A percentile compares a stretch with the other conserved stretches of the same genome.
These are phyloP conservation scores for Lasioglossum lativentre DNA, from an alignment of 2,888 invertebrate genomes.

Conservation along the genomic window DNA sequence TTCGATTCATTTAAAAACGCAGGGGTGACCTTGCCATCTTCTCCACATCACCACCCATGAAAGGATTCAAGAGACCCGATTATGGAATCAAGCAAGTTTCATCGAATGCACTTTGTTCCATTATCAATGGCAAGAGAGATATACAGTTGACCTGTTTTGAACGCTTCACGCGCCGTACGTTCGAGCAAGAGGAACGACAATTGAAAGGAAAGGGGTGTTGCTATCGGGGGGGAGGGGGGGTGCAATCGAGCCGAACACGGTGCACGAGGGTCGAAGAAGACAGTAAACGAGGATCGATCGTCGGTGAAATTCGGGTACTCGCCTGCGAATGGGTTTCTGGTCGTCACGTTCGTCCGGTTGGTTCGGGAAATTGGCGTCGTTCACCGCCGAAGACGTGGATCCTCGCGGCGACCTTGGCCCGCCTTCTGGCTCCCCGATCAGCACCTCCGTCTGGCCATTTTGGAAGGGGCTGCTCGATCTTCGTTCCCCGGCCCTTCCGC, in stretches of 20 bases:
- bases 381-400: conserved; percentile 82
- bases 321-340: conserved; percentile 82
- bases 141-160: neutral
- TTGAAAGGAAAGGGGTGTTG: neutral
- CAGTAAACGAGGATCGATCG: conserved; percentile 13
- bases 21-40: neutral
- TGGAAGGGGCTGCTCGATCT: conserved; percentile 87
- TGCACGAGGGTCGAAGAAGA: neutral
- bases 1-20: neutral
- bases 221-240: neutral
- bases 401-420: conserved; percentile 84
- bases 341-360: conserved; percentile 78
- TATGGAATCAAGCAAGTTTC: neutral
- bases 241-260: neutral
- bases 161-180: neutral
- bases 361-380: conserved; percentile 80
- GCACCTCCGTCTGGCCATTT: conserved; percentile 91
- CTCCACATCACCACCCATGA: neutral
- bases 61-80: neutral
- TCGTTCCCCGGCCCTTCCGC: conserved; percentile 79
- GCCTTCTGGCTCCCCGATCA: conserved; percentile 87
- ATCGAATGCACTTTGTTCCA: neutral
- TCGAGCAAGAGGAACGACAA: neutral
- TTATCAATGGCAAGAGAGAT: neutral
- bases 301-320: conserved; percentile 50